These are phyloP conservation scores for Amphiprion clarkii DNA, from an alignment of 2,797 vertebrate genomes.

Conservation along the genomic window DNA sequence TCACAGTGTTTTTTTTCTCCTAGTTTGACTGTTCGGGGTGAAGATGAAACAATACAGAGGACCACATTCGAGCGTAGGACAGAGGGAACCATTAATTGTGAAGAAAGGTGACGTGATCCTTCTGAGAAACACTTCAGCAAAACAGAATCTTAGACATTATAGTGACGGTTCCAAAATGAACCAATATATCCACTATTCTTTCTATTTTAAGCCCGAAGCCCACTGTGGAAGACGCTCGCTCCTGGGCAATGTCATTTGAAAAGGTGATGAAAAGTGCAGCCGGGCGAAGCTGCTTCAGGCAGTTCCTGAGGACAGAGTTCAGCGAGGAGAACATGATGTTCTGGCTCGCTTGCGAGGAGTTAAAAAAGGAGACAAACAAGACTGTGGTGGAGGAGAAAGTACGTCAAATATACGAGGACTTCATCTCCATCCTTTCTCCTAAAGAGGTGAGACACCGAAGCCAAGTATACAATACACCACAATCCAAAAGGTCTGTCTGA, in stretches of 20 bases:
- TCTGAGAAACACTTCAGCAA: background rate
- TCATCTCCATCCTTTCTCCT: conserved; percentile 97
- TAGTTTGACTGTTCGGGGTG: conserved; percentile 94
- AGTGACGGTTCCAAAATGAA: conserved; percentile 2
- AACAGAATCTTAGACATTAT: background rate
- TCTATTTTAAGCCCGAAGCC: conserved; percentile 85
- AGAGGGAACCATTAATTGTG: conserved; percentile 85
- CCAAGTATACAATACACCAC: too few relatives aligned
- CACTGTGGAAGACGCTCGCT: conserved; percentile 91
- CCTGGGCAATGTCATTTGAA: conserved; percentile 94
- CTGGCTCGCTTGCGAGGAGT: conserved; percentile 97
- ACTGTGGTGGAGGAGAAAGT: conserved; percentile 94
- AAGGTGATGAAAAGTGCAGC: conserved; percentile 93
- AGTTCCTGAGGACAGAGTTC: conserved; percentile 97
- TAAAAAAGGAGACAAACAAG: conserved; percentile 95
- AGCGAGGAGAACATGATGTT: conserved; percentile 99
- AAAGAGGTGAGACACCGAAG: conserved; percentile 89
- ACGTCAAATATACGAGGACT: conserved; percentile 96
- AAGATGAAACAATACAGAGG: conserved; percentile 87
- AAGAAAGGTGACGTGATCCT: conserved; percentile 88
- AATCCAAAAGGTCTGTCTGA: too few relatives aligned
- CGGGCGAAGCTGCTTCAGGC: conserved; percentile 92
- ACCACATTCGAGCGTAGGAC: conserved; percentile 86
- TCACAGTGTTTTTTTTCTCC: conserved; percentile 25
- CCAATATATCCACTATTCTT: background rate